Evolutionary conservation across 2,113 vertebrate genomes (phyloP), one percentile per base, ranked within the genome.

Genomic region (Merops nubicus): DNA sequence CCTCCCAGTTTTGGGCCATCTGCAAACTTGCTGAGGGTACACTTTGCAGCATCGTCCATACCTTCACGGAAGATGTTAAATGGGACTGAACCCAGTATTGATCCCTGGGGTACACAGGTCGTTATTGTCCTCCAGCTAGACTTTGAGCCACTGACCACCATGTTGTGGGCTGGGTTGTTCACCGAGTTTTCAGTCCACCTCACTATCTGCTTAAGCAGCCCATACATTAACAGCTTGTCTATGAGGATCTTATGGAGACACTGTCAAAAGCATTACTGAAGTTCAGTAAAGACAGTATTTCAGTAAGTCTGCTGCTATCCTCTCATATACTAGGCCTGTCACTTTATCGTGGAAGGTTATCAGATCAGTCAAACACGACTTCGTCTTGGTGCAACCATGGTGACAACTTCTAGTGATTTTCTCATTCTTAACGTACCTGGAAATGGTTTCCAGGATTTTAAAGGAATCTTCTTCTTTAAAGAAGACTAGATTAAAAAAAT

Each of bases 31-130:
- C 17, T 31, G 22, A 83, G 14, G 10, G 26, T 62, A 34, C 5
- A 19, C 3, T 48, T 47, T 38, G 5, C 11, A 33, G 5, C 8
- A 17, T 57, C 15, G 57, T 34, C 9, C 26, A 38, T 3, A 28
- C 26, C 9, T 34, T 67, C 80, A 50, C 34, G 3, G 2, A 69
- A 65, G 25, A 50, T 31, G 4, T 34, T 56, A 43, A 76, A 53
- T 3, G 38, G 15, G 9, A 53, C 8, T 57, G 22, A 79, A 83
- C 1, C 2, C 5, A 51, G 11, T 34, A 33, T 0, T 34, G 23
- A 74, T 2, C 11, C 8, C 26, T 34, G 4, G 6, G 7, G 2
- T 43, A 15, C 19, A 34, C 1, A 5, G 6, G 8, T n/a, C 47
- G 12, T 43, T 72, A 18, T 2, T 59, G 15, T 12, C 12, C 12